phyloP scores from a whole-genome alignment of 2,113 vertebrate species.

The Acrocephalus kingi region DNA sequence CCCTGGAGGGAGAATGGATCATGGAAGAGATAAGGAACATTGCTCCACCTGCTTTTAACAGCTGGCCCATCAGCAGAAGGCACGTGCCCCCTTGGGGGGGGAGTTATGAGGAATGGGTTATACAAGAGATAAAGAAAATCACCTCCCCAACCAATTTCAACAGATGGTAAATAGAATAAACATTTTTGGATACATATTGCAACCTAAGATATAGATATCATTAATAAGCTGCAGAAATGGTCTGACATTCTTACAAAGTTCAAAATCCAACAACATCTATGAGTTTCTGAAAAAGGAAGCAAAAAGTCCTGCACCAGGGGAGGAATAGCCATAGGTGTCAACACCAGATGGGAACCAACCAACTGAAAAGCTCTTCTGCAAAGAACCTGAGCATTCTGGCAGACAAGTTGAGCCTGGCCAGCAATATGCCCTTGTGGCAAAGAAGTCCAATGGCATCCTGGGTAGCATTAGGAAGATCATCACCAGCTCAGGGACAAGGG shows the following conservation, averaged over 20 bases:
- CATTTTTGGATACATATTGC: no score
- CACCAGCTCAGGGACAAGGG: not conserved
- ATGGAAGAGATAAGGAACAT: no score
- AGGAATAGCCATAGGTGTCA: not conserved
- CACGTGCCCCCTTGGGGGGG: no score
- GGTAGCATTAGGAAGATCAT: not conserved
- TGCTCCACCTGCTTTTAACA: no score
- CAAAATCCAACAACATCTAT: not conserved
- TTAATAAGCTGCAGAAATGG: not conserved
- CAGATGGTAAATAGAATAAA: no score
- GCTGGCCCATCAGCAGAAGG: no score
- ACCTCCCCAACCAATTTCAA: no score
- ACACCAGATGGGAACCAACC: not conserved
- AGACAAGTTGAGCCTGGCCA: not conserved
- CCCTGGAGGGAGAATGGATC: no score
- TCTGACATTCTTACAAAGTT: not conserved
- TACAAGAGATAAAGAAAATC: no score
- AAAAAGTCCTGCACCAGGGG: not conserved
- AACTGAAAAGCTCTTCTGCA: not conserved
- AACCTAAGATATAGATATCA: no score
- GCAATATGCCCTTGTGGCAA: not conserved
- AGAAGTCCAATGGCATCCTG: not conserved
- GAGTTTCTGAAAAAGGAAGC: not conserved
- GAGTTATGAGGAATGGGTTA: no score
- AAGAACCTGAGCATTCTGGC: not conserved